Percentiles rank a stretch among this genome's conserved stretches.
phyloP scores from a whole-genome alignment of 2,797 vertebrate genomes.

The Harpagifer antarcticus region DNA sequence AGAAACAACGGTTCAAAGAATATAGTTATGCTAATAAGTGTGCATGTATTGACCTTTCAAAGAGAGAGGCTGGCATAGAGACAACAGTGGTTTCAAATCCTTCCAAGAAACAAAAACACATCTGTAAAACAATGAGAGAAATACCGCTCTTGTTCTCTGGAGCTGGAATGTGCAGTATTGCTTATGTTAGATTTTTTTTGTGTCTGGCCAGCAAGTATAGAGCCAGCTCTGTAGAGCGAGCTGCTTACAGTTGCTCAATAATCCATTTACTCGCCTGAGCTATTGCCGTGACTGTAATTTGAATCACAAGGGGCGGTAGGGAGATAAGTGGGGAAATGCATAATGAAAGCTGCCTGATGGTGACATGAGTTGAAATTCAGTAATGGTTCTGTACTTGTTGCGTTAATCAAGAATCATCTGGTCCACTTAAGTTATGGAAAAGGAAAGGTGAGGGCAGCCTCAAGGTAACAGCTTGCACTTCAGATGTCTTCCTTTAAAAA shows the following conservation, averaged over 20 bases:
- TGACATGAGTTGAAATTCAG: constrained; percentile 61
- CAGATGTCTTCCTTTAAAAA: constrained; percentile 9
- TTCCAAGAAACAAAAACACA: constrained; percentile 18
- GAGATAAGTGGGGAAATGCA: constrained; percentile 64
- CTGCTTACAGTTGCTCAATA: constrained; percentile 75
- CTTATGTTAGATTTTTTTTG: constrained; percentile 45
- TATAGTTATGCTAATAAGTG: not conserved
- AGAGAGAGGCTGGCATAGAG: constrained; percentile 4
- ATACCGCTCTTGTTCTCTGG: constrained; percentile 18
- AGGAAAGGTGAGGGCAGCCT: constrained; percentile 12
- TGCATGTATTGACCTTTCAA: constrained; percentile 14
- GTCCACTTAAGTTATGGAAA: constrained; percentile 46
- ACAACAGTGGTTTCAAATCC: constrained; percentile 21
- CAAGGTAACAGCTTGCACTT: not conserved
- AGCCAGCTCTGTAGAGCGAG: constrained; percentile 52
- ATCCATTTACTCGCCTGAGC: constrained; percentile 76
- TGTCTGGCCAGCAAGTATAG: constrained; percentile 47
- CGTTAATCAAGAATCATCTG: constrained; percentile 53
- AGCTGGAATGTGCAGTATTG: constrained; percentile 41
- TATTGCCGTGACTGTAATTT: constrained; percentile 73
- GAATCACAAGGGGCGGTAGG: constrained; percentile 66
- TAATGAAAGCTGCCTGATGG: constrained; percentile 60
- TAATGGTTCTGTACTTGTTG: constrained; percentile 56
- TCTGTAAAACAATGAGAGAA: constrained; percentile 39
- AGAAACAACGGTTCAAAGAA: constrained; percentile 19